Base-by-base conservation (phyloP, 92 coral and sea anemone genomes). In the Palythoa heliodiscus region DNA sequence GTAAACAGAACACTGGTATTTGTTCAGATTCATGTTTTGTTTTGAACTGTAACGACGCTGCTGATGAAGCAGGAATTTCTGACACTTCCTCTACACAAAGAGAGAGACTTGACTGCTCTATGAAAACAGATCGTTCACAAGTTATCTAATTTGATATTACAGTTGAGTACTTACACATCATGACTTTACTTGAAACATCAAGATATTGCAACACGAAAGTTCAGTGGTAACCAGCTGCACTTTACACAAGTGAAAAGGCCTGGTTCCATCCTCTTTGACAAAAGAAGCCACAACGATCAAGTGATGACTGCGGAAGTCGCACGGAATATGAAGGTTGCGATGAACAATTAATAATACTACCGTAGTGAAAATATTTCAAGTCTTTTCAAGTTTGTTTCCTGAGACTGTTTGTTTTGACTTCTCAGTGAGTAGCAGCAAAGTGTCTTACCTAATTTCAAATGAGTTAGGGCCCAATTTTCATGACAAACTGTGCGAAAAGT, bases 211-310 rank as follows among this genome's bases (percentile, higher is more conserved):
- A 60, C 75, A 63, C 77, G 29, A 54, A 73, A 81, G 70, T 83
- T 83, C 77, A 68, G 87, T 71, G 77, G 77, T 63, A 83, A 75
- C 79, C 87, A 83, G 75, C 58, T 48, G 47, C 78, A 83, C 87
- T 61, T 83, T 52, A 38, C 75, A 35, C 52, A 71, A 71, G 29
- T 29, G 77, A 13, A 73, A n/a, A 1, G 11, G 77, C 57, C 58
- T 73, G 77, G 57, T 73, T 73, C 77, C 57, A 47, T 73, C 77
- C 57, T 73, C 77, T 73, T 40, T 73, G 80, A 47, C 63, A 73
- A 43, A 35, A n/a, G 50, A 70, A 29, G 75, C 75, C 75, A 71
- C 75, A 71, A 29, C 20, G 75, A 71, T 71, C 75, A 71, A 38
- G 75, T 38, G 50, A 71, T 20, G 50, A 35, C 75, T 71, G 75